Evolutionary conservation across 2,113 vertebrate genomes (phyloP).

Genomic region (Eretmochelys imbricata): DNA sequence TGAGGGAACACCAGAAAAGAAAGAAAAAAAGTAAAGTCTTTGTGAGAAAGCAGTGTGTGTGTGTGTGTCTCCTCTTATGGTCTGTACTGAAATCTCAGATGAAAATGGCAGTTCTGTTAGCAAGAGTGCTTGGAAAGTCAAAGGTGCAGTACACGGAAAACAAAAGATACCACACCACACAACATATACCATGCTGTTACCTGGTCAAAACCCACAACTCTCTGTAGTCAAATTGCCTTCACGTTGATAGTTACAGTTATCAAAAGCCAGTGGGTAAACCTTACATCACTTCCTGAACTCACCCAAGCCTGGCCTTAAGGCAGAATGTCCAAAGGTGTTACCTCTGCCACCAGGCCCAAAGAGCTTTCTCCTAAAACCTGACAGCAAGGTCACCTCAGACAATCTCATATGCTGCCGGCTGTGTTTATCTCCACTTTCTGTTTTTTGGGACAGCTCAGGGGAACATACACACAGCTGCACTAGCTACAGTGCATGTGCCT

Average conservation of each 20-base stretch:
- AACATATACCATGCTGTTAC: neutral
- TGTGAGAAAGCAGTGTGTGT: neutral
- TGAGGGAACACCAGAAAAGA: neutral
- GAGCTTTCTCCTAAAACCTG: neutral
- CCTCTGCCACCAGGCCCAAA: neutral
- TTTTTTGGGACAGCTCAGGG: neutral
- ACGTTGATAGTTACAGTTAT: accelerated
- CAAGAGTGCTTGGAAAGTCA: neutral
- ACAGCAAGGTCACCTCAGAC: neutral
- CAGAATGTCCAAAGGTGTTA: neutral
- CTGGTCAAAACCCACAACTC: neutral
- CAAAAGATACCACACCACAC: neutral
- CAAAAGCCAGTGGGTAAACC: neutral
- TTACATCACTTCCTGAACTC: neutral
- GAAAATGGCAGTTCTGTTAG: neutral
- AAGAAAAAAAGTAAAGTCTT: neutral
- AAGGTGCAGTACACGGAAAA: neutral
- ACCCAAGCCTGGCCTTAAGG: neutral
- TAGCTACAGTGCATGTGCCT: neutral
- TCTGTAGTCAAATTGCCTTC: neutral
- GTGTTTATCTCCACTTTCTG: neutral
- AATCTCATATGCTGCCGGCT: accelerated
- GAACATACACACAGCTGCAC: neutral
- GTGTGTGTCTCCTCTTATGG: neutral
- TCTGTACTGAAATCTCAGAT: neutral